Base-by-base conservation (phyloP, 2,888 invertebrate species). In the Alloscopus bannaensis region DNA sequence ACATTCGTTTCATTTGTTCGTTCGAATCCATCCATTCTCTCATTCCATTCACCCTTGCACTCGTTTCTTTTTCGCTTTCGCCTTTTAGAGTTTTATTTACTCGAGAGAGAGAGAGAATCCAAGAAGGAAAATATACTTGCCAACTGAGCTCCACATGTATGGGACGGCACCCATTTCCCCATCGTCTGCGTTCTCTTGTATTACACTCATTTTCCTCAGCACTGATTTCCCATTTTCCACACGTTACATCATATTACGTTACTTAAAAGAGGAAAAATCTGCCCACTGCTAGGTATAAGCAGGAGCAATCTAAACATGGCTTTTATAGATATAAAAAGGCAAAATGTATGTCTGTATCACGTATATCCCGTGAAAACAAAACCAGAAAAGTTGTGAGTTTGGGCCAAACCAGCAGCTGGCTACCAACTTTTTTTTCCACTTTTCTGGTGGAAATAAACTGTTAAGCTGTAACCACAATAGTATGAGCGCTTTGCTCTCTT, bases 161-260 rank as follows among this genome's bases (percentile, higher is more conserved):
- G 6, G 6, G 36, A 6, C 8, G 6, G 36, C 36, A 36, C 13
- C 8, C 36, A 36, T 8, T 36, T 36, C 36, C 36, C 36, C 13
- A 36, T 36, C 8, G 8, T 8, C 6, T 36, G 36, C 36, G 13
- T 36, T 8, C 36, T 36, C 50, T 47, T 13, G 3, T 26, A 24
- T 6, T 55, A 13, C n/a, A 24, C 24, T 55, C 55, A 4, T 13
- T 55, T 55, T 28, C 3, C 16, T 28, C 20, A 13, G 40, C 42
- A 24, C 62, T 62, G 62, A 62, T 62, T 62, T 62, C 62, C 59
- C 59, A 59, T 59, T 59, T 59, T 36, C 59, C 59, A 59, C 36
- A 59, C 59, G 59, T 36, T 59, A 20, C 31, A 59, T 29, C 22
- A 59, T 36, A 59, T 29, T 59, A 59, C 31, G 20, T n/a, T n/a